phyloP scores from a whole-genome alignment of 2,113 vertebrate genomes.

The Brachyistius frenatus region DNA sequence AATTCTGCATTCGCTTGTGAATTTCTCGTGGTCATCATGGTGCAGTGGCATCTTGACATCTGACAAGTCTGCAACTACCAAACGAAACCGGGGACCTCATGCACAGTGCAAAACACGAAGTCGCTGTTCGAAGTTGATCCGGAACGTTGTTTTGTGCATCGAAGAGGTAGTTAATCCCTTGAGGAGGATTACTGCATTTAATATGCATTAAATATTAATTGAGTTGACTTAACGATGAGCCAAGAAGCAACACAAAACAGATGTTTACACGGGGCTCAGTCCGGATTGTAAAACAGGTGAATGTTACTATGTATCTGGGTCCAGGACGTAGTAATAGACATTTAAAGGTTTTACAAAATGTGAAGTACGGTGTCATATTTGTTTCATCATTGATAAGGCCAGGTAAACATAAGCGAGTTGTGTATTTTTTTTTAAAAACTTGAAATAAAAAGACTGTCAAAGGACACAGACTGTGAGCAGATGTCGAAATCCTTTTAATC shows the following conservation, averaged over 20 bases:
- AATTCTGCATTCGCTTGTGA: slow-evolving; percentile 16
- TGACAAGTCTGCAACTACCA: slow-evolving; percentile 5
- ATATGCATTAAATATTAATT: slow-evolving; percentile 34
- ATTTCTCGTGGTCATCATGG: slow-evolving; percentile 24
- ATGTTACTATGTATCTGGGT: too few relatives aligned
- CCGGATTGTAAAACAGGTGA: not conserved
- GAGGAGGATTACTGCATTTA: slow-evolving; percentile 34
- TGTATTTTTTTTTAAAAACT: too few relatives aligned
- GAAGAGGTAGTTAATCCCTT: slow-evolving; percentile 10
- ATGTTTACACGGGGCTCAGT: not conserved
- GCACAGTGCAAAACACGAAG: not conserved
- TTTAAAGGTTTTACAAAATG: too few relatives aligned
- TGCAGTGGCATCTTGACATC: slow-evolving; percentile 22
- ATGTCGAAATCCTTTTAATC: too few relatives aligned
- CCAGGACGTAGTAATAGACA: too few relatives aligned
- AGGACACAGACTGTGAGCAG: too few relatives aligned
- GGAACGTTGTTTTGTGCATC: not conserved
- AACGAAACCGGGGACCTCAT: not conserved
- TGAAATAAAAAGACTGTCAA: not conserved
- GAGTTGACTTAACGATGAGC: slow-evolving; percentile 9
- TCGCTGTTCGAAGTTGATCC: slow-evolving; percentile 8
- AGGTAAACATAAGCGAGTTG: too few relatives aligned
- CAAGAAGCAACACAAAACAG: slow-evolving; percentile 9
- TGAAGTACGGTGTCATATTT: too few relatives aligned
- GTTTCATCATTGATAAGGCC: too few relatives aligned